A percentile compares a stretch with the other conserved stretches of the same genome.
phyloP scores from a whole-genome alignment of 2,797 vertebrate species.

The Tapera naevia region DNA sequence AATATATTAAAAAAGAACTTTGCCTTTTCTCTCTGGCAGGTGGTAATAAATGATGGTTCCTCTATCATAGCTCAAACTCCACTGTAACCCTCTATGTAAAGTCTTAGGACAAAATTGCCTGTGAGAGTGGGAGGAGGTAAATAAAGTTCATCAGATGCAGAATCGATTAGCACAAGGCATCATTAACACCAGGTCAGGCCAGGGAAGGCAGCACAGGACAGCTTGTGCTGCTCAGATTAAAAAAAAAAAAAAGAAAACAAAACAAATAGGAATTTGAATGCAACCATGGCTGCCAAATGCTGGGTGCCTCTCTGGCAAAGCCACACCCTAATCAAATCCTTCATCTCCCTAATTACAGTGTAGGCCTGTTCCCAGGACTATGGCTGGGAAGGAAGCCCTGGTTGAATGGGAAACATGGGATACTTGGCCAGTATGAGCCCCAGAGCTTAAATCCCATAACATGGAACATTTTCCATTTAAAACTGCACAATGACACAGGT shows the following conservation, averaged over 20 bases:
- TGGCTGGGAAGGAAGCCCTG: slow-evolving; percentile 33
- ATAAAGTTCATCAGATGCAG: slow-evolving; percentile 12
- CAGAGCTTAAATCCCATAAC: neutral
- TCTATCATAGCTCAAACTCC: neutral
- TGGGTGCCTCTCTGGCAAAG: slow-evolving; percentile 22
- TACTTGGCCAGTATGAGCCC: neutral
- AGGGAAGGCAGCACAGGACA: slow-evolving; percentile 4
- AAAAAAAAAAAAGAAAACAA: neutral
- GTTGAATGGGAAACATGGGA: neutral
- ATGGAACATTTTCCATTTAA: neutral
- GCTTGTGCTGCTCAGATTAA: neutral
- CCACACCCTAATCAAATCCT: slow-evolving; percentile 54
- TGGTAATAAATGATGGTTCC: neutral
- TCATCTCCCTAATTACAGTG: slow-evolving; percentile 64
- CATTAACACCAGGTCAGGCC: neutral
- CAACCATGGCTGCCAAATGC: neutral
- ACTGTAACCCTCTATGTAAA: slow-evolving; percentile 10
- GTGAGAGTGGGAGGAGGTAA: slow-evolving; percentile 17
- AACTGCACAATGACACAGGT: neutral
- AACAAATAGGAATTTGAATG: slow-evolving; percentile 33
- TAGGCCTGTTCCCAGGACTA: slow-evolving; percentile 47
- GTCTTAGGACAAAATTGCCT: neutral
- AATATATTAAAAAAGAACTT: neutral
- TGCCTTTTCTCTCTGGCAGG: neutral
- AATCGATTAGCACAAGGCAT: slow-evolving; percentile 20